Base-by-base conservation (phyloP, 2,113 vertebrate species). In the Bufo bufo region DNA sequence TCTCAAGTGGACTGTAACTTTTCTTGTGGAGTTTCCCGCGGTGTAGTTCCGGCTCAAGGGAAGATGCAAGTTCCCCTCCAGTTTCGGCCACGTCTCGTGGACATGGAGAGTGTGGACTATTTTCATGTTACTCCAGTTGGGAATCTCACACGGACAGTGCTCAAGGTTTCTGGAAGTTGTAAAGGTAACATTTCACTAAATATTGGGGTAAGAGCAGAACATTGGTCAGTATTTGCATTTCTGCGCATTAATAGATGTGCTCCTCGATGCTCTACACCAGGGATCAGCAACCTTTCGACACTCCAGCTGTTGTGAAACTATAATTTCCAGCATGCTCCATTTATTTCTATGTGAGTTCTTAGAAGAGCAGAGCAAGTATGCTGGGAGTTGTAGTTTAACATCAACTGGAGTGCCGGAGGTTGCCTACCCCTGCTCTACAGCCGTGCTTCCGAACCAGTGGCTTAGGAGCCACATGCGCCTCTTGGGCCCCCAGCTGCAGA, bases 121-220 rank as follows among this genome's bases (percentile, higher is more conserved):
- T 92, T 99, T 77, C 93, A 93, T 77, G 61, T 99, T 0, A 12
- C 87, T 66, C 95, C 93, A 50, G 92, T 87, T 59, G 97, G 96
- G 11, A 92, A 85, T 71, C 90, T 94, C 89, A 93, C 91, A n/a
- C 89, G 94, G 90, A 93, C 93, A 4, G 84, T 92, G 74, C 92
- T 99, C 87, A 98, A 97, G 93, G 93, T 98, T 78, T 91, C 82
- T 52, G 98, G 97, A 82, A 93, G 89, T 12, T 96, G 96, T 88
- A 91, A 89, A 95, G 98, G 98, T 99, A 95, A 20, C 33, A 49
- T 0, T 33, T 19, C 65, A 45, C 7, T 65, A 65, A 2, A 65
- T n/a, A 11, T 6, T n/a, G 61, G 20, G 10, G 56, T 58, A 58
- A 58, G 7, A 58, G 11, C 2, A 3, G 1, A n/a, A 23, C 8